phyloP scores from a whole-genome alignment of 2,888 invertebrate genomes.

The Mythimna albipuncta region DNA sequence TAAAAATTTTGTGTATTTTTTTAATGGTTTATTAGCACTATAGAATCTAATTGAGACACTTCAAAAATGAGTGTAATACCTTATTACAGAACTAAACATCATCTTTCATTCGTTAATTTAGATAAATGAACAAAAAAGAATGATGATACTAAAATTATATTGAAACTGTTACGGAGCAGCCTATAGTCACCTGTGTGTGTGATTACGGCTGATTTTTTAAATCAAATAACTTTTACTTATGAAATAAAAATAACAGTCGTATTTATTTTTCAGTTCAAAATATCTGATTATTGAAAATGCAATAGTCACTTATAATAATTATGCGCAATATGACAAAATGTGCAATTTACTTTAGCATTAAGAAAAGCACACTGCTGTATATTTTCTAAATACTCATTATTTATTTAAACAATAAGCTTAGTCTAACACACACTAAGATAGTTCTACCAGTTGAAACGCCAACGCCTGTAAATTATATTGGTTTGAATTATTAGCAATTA shows the following conservation, averaged over 20 bases:
- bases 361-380: neutral
- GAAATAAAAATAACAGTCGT: neutral
- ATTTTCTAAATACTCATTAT: neutral
- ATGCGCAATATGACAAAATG: slow-evolving; percentile 24
- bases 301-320: neutral
- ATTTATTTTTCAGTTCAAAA: neutral
- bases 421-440: slow-evolving; percentile 29
- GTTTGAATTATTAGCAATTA: neutral
- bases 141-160: neutral
- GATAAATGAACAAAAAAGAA: too few relatives aligned
- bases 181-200: neutral
- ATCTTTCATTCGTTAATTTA: too few relatives aligned
- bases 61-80: too few relatives aligned
- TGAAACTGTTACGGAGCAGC: neutral
- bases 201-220: neutral
- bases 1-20: too few relatives aligned
- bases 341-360: slow-evolving; percentile 23
- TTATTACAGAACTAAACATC: too few relatives aligned
- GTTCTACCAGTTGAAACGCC: slow-evolving; percentile 60
- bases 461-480: slow-evolving; percentile 55
- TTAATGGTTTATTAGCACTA: too few relatives aligned
- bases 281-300: neutral
- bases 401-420: slow-evolving; percentile 3
- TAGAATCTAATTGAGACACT: too few relatives aligned
- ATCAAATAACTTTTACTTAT: neutral